phyloP scores from a whole-genome alignment of 2,888 invertebrate species.

The Hybos culiciformis region DNA sequence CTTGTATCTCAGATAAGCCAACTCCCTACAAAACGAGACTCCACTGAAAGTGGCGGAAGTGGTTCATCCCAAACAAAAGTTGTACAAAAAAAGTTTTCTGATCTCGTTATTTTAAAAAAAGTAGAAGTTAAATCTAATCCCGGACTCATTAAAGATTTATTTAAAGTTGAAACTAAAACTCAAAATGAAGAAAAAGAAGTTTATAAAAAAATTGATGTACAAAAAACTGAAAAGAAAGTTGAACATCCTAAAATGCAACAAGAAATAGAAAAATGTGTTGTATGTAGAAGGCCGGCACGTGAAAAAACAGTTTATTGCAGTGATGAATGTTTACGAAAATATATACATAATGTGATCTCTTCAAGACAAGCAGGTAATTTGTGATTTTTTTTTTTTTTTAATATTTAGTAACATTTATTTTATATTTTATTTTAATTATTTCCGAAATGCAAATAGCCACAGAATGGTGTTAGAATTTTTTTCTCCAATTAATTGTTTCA shows the following conservation, averaged over 20 bases:
- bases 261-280: slow-evolving; percentile 44
- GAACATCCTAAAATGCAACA: no score
- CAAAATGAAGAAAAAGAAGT: not conserved
- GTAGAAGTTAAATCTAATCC: not conserved
- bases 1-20: not conserved
- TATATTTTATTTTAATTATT: no score
- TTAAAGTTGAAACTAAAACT: not conserved
- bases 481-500: no score
- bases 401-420: no score
- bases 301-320: slow-evolving; percentile 81
- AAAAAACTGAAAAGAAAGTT: no score
- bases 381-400: no score
- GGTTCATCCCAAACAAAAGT: not conserved
- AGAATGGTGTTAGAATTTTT: no score
- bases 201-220: no score
- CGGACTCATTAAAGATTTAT: no score
- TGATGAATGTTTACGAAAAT: slow-evolving; percentile 71
- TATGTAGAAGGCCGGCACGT: slow-evolving; percentile 59
- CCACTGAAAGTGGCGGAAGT: not conserved
- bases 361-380: no score
- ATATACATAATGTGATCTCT: slow-evolving; percentile 54
- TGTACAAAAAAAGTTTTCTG: not conserved
- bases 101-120: not conserved
- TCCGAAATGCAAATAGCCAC: no score
- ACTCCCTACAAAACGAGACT: not conserved